Conservation (phyloP, 2,113 vertebrate genomes). For the Coracopsis vasa region DNA sequence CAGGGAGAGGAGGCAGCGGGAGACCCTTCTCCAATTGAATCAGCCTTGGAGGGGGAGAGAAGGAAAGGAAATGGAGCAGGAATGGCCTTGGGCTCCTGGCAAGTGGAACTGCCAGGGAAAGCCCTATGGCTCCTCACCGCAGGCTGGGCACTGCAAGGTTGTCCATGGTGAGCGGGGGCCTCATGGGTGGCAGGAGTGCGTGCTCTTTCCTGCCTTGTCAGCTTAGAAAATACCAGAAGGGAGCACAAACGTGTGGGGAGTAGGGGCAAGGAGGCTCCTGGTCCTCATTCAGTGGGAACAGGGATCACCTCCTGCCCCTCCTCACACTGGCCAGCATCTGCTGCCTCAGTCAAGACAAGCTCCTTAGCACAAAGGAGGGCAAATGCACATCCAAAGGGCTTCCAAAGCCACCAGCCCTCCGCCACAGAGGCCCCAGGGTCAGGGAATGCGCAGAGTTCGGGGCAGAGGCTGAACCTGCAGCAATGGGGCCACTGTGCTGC, state of each 20-base stretch:
- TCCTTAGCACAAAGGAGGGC: background rate
- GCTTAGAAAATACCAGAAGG: background rate
- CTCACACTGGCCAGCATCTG: rapidly evolving
- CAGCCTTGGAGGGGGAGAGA: background rate
- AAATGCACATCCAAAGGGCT: background rate
- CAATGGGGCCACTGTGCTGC: rapidly evolving
- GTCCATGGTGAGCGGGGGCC: background rate
- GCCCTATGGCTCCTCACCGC: background rate
- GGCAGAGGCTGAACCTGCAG: background rate
- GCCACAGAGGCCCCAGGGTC: background rate
- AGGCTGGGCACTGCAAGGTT: background rate
- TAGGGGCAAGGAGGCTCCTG: background rate
- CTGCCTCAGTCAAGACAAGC: background rate
- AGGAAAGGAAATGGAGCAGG: background rate
- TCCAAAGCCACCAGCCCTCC: background rate
- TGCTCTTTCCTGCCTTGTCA: background rate
- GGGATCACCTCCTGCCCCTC: background rate
- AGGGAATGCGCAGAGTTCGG: background rate
- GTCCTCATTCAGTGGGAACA: rapidly evolving
- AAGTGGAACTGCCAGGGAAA: background rate
- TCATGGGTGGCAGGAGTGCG: rapidly evolving
- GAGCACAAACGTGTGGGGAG: rapidly evolving
- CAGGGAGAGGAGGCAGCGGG: background rate
- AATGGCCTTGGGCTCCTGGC: background rate
- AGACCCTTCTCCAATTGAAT: background rate